phyloP scores from a whole-genome alignment of 2,888 invertebrate species.

The Oscheius sp. region DNA sequence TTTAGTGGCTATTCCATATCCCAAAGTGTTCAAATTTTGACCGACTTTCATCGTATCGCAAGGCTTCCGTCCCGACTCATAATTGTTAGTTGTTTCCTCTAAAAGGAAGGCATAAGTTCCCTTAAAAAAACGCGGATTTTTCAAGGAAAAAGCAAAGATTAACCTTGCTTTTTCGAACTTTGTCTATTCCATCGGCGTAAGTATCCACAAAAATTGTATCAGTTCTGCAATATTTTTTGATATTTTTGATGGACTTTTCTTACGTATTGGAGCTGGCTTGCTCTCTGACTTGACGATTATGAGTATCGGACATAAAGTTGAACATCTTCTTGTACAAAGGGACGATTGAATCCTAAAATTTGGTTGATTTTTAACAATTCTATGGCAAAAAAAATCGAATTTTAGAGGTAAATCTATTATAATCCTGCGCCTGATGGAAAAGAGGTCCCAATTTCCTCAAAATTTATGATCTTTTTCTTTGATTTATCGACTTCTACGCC shows the following conservation, averaged over 20 bases:
- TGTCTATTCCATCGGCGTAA: constrained; percentile 74
- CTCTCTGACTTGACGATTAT: constrained; percentile 74
- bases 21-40: constrained; percentile 76
- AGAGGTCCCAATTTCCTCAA: too few relatives aligned
- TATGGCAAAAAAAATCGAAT: too few relatives aligned
- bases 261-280: constrained; percentile 23
- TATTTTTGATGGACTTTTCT: background rate
- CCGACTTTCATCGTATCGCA: constrained; percentile 87
- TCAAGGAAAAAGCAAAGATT: background rate
- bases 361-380: too few relatives aligned
- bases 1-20: constrained; percentile 78
- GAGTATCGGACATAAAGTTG: constrained; percentile 84
- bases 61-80: constrained; percentile 86
- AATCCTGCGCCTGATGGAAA: too few relatives aligned
- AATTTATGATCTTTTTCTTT: too few relatives aligned
- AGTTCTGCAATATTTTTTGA: constrained; percentile 20
- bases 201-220: constrained; percentile 71
- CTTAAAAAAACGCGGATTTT: constrained; percentile 10
- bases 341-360: constrained; percentile 82
- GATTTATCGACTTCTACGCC: too few relatives aligned
- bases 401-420: too few relatives aligned
- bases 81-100: constrained; percentile 78
- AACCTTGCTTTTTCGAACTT: constrained; percentile 65
- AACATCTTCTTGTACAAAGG: constrained; percentile 89
- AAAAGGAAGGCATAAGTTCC: constrained; percentile 79